Evolutionary conservation across 2,888 invertebrate genomes (phyloP).

Genomic region (Ennomos erosarius): DNA sequence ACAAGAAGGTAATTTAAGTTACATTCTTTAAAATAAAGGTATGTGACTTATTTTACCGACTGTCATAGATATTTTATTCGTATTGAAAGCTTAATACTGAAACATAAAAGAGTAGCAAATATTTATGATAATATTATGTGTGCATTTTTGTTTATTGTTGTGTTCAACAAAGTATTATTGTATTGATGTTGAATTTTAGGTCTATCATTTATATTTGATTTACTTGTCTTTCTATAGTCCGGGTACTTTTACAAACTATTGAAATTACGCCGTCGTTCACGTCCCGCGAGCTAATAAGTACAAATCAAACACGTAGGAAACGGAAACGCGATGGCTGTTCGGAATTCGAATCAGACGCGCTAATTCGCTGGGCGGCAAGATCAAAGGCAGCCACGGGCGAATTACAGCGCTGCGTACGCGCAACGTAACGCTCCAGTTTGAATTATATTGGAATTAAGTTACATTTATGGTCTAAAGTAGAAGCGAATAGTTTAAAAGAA

Average conservation of each 20-base stretch:
- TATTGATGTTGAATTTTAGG: too few species aligned
- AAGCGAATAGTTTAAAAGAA: slow-evolving; percentile 1
- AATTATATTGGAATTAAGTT: slow-evolving; percentile 51
- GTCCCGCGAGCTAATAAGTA: slow-evolving; percentile 22
- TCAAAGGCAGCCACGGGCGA: slow-evolving; percentile 69
- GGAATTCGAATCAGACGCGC: slow-evolving; percentile 62
- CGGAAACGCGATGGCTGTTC: slow-evolving; percentile 65
- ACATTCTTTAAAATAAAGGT: too few species aligned
- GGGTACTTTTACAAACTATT: slow-evolving; percentile 9
- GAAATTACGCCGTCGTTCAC: slow-evolving; percentile 11
- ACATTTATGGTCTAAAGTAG: slow-evolving; percentile 29
- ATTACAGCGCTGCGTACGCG: slow-evolving; percentile 70
- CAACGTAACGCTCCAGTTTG: slow-evolving; percentile 69
- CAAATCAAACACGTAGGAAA: slow-evolving; percentile 48
- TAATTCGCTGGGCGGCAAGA: slow-evolving; percentile 77
- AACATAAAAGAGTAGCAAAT: too few species aligned
- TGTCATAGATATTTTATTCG: too few species aligned
- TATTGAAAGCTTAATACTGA: too few species aligned
- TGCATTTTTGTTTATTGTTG: too few species aligned
- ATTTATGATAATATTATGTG: too few species aligned
- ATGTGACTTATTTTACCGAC: too few species aligned
- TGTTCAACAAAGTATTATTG: too few species aligned
- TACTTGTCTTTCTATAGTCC: slow-evolving; percentile 1
- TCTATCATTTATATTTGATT: not conserved
- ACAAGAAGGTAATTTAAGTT: too few species aligned